Evolutionary conservation across 2,113 vertebrate species (phyloP), one percentile per base, ranked within the genome.

Genomic region (Heloderma charlesbogerti): DNA sequence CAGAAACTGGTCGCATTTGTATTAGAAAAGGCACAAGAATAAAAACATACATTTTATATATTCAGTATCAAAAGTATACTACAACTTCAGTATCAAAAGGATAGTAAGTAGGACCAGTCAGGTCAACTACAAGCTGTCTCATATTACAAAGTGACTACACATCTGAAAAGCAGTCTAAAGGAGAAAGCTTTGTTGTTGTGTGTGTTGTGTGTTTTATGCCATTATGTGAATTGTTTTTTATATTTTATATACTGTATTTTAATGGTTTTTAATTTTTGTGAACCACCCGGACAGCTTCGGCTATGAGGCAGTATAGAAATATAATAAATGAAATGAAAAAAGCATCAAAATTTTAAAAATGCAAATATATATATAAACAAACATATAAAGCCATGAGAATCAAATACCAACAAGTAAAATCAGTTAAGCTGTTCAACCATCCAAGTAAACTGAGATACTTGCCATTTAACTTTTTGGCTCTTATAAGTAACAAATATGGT

Each of bases 391-490:
- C 27, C 34, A 1, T 15, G 0, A 66, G 22, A 0, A 67, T 43
- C 0, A 4, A 78, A 85, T 84, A 13, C 8, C 5, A 1, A 20
- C 3, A 29, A 20, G 2, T 0, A 37, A 89, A 43, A 12, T 0
- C 0, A 29, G 12, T 0, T 1, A 54, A 27, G 13, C 29, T 80
- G 0, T 54, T 63, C 15, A 8, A 0, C 22, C 60, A 60, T 8
- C 78, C n/a, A 6, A 40, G 31, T 67, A 54, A 25, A 22, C 5
- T 0, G 12, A 82, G 12, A 0, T 54, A 7, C 8, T 60, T 20
- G 31, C 22, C 87, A 40, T 0, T 12, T 2, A 80, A 91, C 37
- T 18, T 69, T 0, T 34, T 0, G 29, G 0, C 40, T 2, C 0
- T 37, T 0, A 67, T 31, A 13, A 85, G 69, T 16, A 2, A 5